Evolutionary conservation across 1,140 invertebrate species (phyloP).

Genomic region (Harpegnathos saltator): DNA sequence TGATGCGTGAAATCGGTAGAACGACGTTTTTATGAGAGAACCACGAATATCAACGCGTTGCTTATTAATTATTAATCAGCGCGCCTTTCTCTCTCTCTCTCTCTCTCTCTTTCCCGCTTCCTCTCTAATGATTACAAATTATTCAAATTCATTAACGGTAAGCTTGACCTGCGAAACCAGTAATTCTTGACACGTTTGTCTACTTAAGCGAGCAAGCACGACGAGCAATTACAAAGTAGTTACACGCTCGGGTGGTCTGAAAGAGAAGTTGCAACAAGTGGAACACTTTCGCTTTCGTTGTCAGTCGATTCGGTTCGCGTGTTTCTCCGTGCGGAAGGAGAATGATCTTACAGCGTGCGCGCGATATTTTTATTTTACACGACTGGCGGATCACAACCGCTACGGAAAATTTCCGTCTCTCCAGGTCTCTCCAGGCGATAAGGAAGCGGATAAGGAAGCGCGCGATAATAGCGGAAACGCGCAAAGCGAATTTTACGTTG

Average conservation of each 20-base stretch:
- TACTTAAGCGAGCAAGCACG: slow-evolving; percentile 4
- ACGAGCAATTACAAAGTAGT: slow-evolving; percentile 51
- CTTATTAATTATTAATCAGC: slow-evolving; percentile 6
- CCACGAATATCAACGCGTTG: background rate
- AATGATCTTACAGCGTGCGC: slow-evolving; percentile 2
- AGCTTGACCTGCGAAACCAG: background rate
- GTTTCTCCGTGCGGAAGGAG: slow-evolving; percentile 24
- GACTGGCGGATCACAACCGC: background rate
- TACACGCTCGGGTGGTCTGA: slow-evolving; percentile 54
- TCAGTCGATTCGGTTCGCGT: slow-evolving; percentile 57
- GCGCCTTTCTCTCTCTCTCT: too few species aligned
- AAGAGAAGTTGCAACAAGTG: slow-evolving; percentile 76
- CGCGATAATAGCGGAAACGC: too few species aligned
- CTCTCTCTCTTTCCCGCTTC: too few species aligned
- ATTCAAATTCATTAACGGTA: background rate
- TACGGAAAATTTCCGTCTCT: background rate
- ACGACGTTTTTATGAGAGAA: background rate
- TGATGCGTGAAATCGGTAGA: background rate
- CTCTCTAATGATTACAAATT: background rate
- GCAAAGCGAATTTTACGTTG: too few species aligned
- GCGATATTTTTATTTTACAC: slow-evolving; percentile 8
- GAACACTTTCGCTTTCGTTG: slow-evolving; percentile 83
- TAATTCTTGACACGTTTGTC: background rate
- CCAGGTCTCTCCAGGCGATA: slow-evolving; percentile 9
- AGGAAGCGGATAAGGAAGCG: slow-evolving; percentile 10